Evolutionary conservation across 2,888 invertebrate genomes (phyloP), one percentile per base, ranked within the genome.

Genomic region (Spilosoma lubricipeda): DNA sequence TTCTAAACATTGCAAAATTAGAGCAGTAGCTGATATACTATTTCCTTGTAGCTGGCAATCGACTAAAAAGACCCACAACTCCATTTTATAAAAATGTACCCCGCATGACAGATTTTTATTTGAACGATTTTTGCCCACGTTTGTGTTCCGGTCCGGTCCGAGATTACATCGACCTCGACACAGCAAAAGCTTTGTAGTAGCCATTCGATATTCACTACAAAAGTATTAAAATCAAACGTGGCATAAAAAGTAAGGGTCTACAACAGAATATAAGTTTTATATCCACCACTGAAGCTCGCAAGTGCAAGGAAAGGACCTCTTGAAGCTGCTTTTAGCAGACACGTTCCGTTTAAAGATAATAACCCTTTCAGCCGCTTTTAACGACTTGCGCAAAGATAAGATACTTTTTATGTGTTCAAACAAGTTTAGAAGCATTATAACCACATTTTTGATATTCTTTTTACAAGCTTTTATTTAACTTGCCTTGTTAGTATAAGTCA

Each of bases 291-390:
- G 52, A 69, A 73, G 68, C 9, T 66, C 56, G 42, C 56, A 59
- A 70, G 70, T 70, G 59, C 42, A 45, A 66, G 48, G 42, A 48
- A 69, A 65, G 52, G 23, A 65, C 36, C 56, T 70, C 70, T 70
- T 27, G 56, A 45, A 66, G 56, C 70, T 59, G 70, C 70, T 74
- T 66, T 73, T 74, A 74, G 70, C 73, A 56, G 66, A 74, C 70
- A 59, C 56, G 73, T 70, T 70, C 33, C 70, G 70, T 66, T 74
- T 74, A 74, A 74, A 70, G 73, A 74, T 74, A 74, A 74, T 70
- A 74, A 74, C 70, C 70, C 70, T 74, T 70, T 70, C 65, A 74
- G 73, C 56, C 36, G 48, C 66, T 70, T 70, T 74, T 74, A 74
- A 74, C 73, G 73, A 74, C 66, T 70, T 39, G 56, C 20, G 56